These are phyloP conservation scores for Calameuta filiformis DNA, from an alignment of 2,888 invertebrate genomes.

Conservation along the genomic window DNA sequence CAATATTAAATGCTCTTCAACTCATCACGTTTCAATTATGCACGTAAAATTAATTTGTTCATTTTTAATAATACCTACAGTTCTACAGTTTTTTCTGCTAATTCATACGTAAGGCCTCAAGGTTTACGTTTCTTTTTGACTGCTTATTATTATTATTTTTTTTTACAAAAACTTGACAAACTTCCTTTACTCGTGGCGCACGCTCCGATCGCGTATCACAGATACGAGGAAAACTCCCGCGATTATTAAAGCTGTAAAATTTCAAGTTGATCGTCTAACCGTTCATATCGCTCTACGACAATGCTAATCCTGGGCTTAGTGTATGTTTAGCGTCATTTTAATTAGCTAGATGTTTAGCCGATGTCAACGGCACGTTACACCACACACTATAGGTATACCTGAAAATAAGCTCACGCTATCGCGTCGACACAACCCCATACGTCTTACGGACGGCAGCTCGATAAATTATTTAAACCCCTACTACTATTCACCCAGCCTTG, in stretches of 20 bases:
- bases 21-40: not conserved
- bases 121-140: not conserved
- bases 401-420: constrained; percentile 3
- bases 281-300: constrained; percentile 9
- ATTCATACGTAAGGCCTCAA: not conserved
- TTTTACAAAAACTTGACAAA: not conserved
- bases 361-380: constrained; percentile 19
- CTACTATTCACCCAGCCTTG: not conserved
- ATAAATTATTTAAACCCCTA: constrained; percentile 5
- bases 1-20: not conserved
- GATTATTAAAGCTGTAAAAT: not conserved
- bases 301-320: constrained; percentile 21
- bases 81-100: not conserved
- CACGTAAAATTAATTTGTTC: not conserved
- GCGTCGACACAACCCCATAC: constrained; percentile 4
- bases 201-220: not conserved
- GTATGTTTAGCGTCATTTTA: constrained; percentile 11
- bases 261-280: not conserved
- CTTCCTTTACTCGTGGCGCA: not conserved
- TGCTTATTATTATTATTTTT: not conserved
- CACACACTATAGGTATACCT: not conserved
- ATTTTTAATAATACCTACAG: not conserved
- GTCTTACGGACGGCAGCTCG: constrained; percentile 5
- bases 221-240: not conserved
- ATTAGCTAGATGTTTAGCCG: constrained; percentile 7